These are phyloP conservation scores for Dipus sagitta DNA, from an alignment of 2,797 vertebrate genomes.

Conservation along the genomic window DNA sequence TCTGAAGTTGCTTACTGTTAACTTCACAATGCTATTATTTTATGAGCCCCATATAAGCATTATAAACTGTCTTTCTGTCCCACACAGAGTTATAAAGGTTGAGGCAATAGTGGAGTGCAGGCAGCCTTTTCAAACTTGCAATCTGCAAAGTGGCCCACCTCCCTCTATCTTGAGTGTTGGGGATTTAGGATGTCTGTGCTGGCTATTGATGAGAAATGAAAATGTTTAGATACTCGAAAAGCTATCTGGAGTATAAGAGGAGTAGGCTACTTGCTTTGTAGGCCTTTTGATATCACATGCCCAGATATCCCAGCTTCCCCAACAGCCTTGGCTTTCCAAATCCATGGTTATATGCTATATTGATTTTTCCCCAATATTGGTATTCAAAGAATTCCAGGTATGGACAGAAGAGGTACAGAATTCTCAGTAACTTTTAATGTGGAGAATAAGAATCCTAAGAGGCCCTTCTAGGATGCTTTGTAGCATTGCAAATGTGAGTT, in stretches of 20 bases:
- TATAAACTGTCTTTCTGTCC: neutral
- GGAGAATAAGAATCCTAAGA: neutral
- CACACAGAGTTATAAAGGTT: conserved; percentile 28
- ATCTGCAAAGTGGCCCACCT: neutral
- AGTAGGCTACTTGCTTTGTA: neutral
- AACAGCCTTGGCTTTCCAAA: neutral
- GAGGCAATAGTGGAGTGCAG: neutral
- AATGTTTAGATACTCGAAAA: neutral
- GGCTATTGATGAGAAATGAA: neutral
- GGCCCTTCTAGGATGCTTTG: neutral
- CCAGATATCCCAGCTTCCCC: neutral
- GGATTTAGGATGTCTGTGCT: neutral
- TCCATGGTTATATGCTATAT: neutral
- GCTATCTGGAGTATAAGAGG: neutral
- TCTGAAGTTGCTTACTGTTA: neutral
- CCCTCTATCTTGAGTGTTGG: neutral
- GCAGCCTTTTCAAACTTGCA: neutral
- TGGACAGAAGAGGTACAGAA: neutral
- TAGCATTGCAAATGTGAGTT: neutral
- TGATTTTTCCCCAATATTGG: neutral
- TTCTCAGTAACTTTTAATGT: neutral
- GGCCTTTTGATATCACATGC: neutral
- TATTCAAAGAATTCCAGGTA: neutral
- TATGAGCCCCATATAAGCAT: conserved; percentile 20
- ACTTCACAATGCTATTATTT: conserved; percentile 46